Conservation (phyloP, 92 coral and sea anemone species). For the Isaurus tuberculatus region DNA sequence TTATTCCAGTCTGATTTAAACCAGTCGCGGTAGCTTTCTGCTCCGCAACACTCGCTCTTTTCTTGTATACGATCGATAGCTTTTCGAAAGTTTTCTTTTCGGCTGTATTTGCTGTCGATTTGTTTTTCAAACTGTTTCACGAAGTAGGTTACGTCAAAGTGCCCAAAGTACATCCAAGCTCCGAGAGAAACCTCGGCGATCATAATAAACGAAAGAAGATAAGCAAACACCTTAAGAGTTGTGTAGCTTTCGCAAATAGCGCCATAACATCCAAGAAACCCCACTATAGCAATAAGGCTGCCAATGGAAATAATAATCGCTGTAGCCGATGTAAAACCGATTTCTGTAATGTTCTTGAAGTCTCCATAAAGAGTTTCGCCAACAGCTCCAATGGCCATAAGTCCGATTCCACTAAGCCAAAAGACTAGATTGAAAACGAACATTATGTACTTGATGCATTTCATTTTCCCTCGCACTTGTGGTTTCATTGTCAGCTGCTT, state of each 20-base stretch:
- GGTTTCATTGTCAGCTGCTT: slow-evolving; percentile 50
- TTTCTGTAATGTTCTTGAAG: slow-evolving; percentile 60
- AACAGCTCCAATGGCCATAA: slow-evolving; percentile 68
- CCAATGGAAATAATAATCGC: slow-evolving; percentile 70
- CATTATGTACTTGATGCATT: slow-evolving; percentile 73
- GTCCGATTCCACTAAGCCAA: slow-evolving; percentile 67
- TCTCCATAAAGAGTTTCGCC: slow-evolving; percentile 76
- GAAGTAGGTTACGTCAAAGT: slow-evolving; percentile 62
- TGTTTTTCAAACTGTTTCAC: slow-evolving; percentile 63
- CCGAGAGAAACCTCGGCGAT: slow-evolving; percentile 65
- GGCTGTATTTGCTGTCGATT: slow-evolving; percentile 60
- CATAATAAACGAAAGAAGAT: slow-evolving; percentile 61
- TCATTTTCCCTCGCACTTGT: slow-evolving; percentile 63
- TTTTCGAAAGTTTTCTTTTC: slow-evolving; percentile 50
- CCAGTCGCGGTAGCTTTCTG: slow-evolving; percentile 72
- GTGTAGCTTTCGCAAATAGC: slow-evolving; percentile 64
- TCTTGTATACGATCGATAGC: slow-evolving; percentile 69
- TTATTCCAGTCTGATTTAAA: slow-evolving; percentile 72
- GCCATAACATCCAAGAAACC: slow-evolving; percentile 72
- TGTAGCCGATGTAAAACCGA: slow-evolving; percentile 76
- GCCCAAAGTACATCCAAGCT: slow-evolving; percentile 75
- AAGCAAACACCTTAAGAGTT: slow-evolving; percentile 67
- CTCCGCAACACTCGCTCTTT: slow-evolving; percentile 72
- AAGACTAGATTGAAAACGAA: slow-evolving; percentile 65
- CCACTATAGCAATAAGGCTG: slow-evolving; percentile 58